Percentiles rank a stretch among this genome's conserved stretches.
Evolutionary conservation across 2,888 invertebrate species (phyloP).

Genomic region (Trichopoda pennipes): DNA sequence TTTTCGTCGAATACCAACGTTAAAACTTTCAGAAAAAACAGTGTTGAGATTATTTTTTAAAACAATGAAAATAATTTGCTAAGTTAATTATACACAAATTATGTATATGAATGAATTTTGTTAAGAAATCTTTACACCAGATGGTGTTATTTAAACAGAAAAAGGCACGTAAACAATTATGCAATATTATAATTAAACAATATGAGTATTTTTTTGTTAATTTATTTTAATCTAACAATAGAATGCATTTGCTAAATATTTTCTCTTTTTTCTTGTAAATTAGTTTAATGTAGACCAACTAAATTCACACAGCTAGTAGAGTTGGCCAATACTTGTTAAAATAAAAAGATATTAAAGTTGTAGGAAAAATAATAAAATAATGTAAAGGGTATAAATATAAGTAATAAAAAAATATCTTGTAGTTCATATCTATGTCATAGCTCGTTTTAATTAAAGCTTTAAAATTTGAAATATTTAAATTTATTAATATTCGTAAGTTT

Average conservation of each 20-base stretch:
- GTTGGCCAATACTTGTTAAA: conserved; percentile 5
- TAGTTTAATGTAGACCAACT: conserved; percentile 26
- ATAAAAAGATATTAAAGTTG: conserved; percentile 12
- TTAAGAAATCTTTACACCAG: conserved; percentile 43
- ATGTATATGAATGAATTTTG: conserved; percentile 1
- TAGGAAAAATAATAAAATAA: not conserved
- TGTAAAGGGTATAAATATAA: no score
- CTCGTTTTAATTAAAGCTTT: conserved; percentile 49
- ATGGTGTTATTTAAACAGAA: conserved; percentile 25
- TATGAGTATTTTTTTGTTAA: not conserved
- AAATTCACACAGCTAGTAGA: conserved; percentile 37
- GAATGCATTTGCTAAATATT: conserved; percentile 34
- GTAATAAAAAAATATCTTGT: no score
- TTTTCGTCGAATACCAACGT: no score
- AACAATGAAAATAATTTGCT: no score
- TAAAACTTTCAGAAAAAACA: no score
- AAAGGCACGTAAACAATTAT: conserved; percentile 27
- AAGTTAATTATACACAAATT: no score
- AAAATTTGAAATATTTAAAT: conserved; percentile 16
- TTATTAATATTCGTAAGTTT: not conserved
- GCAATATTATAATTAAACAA: conserved; percentile 41
- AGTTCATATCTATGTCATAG: conserved; percentile 21
- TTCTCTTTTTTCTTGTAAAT: conserved; percentile 9
- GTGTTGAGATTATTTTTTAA: no score
- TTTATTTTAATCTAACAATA: conserved; percentile 45